A percentile compares a stretch with the other conserved stretches of the same genome.
These are phyloP conservation scores for Scrobipalpa atriplicella DNA, from an alignment of 2,888 invertebrate genomes.

Conservation along the genomic window DNA sequence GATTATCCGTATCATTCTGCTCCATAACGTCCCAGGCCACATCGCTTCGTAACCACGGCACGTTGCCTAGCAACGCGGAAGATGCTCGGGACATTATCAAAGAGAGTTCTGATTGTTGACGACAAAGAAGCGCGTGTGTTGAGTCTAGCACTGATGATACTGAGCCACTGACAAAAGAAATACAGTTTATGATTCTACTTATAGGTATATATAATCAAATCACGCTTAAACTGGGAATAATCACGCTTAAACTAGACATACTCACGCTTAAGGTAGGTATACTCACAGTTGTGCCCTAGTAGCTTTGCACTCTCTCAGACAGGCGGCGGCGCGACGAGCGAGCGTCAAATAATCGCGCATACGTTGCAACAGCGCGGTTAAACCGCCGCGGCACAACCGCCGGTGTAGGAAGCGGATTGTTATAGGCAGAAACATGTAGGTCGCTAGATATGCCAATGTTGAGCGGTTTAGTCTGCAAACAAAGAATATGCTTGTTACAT, in stretches of 20 bases:
- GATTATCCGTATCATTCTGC: conserved; percentile 43
- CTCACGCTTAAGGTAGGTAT: too few species aligned
- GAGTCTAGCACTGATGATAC: conserved; percentile 59
- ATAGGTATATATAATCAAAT: too few species aligned
- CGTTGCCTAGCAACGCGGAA: conserved; percentile 66
- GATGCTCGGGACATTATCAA: conserved; percentile 61
- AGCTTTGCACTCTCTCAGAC: conserved; percentile 65
- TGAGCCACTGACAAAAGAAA: conserved; percentile 54
- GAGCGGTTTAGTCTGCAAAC: conserved; percentile 50
- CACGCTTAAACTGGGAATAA: too few species aligned
- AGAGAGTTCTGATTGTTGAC: conserved; percentile 61
- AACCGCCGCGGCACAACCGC: conserved; percentile 43
- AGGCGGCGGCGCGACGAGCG: conserved; percentile 67
- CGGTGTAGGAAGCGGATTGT: conserved; percentile 53
- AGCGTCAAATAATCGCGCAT: conserved; percentile 67
- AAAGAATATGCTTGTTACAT: background rate
- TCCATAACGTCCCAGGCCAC: conserved; percentile 58
- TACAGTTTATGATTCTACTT: too few species aligned
- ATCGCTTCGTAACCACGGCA: conserved; percentile 68
- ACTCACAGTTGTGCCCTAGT: conserved; percentile 65
- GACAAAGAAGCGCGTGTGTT: conserved; percentile 57
- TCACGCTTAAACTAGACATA: too few species aligned
- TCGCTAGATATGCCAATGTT: conserved; percentile 46
- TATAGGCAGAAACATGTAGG: conserved; percentile 50
- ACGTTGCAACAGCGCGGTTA: conserved; percentile 48